These are phyloP conservation scores for Crypturellus undulatus DNA, from an alignment of 2,113 vertebrate species.

Conservation along the genomic window DNA sequence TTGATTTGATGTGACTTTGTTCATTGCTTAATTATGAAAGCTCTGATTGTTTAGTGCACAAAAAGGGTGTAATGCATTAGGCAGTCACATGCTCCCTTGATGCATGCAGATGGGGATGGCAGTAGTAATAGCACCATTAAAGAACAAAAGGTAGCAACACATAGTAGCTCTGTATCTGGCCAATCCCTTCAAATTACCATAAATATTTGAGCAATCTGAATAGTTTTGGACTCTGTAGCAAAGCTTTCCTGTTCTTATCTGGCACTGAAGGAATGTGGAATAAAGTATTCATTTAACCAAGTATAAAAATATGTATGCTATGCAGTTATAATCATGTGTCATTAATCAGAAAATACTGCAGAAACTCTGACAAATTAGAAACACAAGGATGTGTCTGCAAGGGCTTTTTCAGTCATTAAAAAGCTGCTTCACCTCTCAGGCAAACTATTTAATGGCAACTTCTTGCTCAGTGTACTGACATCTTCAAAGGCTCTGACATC, in stretches of 20 bases:
- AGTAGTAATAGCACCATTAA: conserved; percentile 69
- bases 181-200: conserved; percentile 79
- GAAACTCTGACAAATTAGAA: conserved; percentile 86
- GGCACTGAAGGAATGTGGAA: conserved; percentile 78
- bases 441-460: conserved; percentile 83
- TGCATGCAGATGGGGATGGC: conserved; percentile 56
- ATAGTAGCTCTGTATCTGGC: conserved; percentile 65
- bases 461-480: conserved; percentile 84
- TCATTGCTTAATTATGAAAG: conserved; percentile 71
- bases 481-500: conserved; percentile 93
- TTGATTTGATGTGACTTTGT: conserved; percentile 70
- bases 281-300: conserved; percentile 81
- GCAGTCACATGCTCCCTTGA: conserved; percentile 14
- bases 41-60: conserved; percentile 59
- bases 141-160: conserved; percentile 78
- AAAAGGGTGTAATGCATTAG: conserved; percentile 32
- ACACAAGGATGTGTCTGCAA: conserved; percentile 86
- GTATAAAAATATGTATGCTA: conserved; percentile 84
- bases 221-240: conserved; percentile 72
- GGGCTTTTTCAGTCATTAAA: conserved; percentile 82
- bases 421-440: conserved; percentile 83
- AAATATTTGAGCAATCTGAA: conserved; percentile 79
- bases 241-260: conserved; percentile 79
- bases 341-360: conserved; percentile 86
- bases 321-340: conserved; percentile 84